Percentiles rank a stretch among this genome's conserved stretches.
phyloP scores from a whole-genome alignment of 1,140 invertebrate genomes.

The Aphelinus certus region DNA sequence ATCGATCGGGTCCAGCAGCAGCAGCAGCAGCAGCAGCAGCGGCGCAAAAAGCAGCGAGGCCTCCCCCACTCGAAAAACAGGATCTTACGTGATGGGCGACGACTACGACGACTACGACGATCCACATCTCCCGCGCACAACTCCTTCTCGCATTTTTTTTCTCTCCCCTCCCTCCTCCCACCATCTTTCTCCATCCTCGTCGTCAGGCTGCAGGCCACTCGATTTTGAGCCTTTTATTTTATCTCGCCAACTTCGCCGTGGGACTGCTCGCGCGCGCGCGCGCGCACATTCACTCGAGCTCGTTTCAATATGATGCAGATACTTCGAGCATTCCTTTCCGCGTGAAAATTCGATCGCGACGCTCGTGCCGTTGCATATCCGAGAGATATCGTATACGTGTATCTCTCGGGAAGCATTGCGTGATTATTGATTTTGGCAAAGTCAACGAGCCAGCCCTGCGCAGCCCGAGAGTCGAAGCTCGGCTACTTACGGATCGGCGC shows the following conservation, averaged over 20 bases:
- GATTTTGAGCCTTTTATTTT: background rate
- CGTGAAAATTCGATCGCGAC: background rate
- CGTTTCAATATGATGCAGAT: too few species aligned
- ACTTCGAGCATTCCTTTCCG: too few species aligned
- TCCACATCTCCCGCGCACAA: background rate
- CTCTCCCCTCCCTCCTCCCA: background rate
- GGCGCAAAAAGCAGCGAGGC: background rate
- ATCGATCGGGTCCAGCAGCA: too few species aligned
- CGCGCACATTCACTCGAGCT: background rate
- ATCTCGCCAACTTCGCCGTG: background rate
- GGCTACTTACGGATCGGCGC: background rate
- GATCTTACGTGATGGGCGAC: slow-evolving; percentile 32
- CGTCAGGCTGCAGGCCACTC: background rate
- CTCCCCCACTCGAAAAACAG: slow-evolving; percentile 22
- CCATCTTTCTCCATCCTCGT: background rate
- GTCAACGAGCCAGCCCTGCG: too few species aligned
- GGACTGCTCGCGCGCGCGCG: background rate
- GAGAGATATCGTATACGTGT: too few species aligned
- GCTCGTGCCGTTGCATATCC: too few species aligned
- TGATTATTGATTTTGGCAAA: slow-evolving; percentile 20
- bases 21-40: too few species aligned
- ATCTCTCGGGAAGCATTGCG: background rate
- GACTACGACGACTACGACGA: background rate
- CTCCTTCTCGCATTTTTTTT: background rate
- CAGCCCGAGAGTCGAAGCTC: background rate